Percentiles rank a stretch among this genome's conserved stretches.
Evolutionary conservation across 2,113 vertebrate genomes (phyloP).

Genomic region (Megaceryle torquata): DNA sequence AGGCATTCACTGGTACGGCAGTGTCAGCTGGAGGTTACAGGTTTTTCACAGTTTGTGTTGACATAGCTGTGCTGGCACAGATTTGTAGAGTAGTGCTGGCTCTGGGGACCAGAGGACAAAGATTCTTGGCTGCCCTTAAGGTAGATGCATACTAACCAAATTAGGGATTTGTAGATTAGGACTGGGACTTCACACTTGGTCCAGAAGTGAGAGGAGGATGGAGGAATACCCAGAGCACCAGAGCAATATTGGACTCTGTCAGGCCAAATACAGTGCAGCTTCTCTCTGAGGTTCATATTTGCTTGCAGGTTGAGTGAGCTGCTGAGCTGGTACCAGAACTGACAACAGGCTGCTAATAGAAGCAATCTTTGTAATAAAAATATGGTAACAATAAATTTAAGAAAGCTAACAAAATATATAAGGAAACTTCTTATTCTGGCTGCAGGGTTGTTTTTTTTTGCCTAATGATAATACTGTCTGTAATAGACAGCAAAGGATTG

Average conservation of each 20-base stretch:
- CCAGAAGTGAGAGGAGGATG: background rate
- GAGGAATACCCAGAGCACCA: constrained; percentile 40
- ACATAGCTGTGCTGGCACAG: background rate
- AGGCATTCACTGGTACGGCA: background rate
- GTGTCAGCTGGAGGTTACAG: background rate
- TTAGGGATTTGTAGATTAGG: constrained; percentile 51
- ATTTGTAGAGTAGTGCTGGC: background rate
- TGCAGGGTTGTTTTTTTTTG: background rate
- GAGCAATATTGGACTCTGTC: constrained; percentile 34
- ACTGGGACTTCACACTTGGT: constrained; percentile 12
- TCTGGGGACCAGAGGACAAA: background rate
- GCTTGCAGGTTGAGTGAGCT: background rate
- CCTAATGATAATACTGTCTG: background rate
- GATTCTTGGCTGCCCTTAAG: constrained; percentile 28
- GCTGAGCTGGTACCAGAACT: background rate
- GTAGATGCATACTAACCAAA: constrained; percentile 5
- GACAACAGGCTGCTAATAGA: background rate
- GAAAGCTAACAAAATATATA: background rate
- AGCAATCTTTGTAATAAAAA: background rate
- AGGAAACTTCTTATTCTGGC: background rate
- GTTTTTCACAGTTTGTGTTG: background rate
- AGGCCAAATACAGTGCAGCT: background rate
- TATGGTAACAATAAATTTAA: background rate
- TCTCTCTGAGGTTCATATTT: background rate
- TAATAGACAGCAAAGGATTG: background rate